These are phyloP conservation scores for Petrolisthes manimaculis DNA, from an alignment of 2,888 invertebrate genomes.

Conservation along the genomic window DNA sequence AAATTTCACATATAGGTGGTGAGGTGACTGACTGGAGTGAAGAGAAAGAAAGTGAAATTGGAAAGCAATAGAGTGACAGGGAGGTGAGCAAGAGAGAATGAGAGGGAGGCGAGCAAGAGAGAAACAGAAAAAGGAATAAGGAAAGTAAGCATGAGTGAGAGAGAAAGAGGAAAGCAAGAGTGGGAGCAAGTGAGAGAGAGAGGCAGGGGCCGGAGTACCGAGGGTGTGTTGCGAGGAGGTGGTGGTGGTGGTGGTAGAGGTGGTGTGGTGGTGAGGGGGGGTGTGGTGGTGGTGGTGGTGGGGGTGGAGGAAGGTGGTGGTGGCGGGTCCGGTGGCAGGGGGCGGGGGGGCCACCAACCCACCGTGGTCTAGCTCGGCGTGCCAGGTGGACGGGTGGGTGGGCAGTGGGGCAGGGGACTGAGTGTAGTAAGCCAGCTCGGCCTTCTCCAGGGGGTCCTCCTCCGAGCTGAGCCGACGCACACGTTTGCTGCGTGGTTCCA, in stretches of 20 bases:
- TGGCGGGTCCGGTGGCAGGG: slow-evolving; percentile 68
- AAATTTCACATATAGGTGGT: too few relatives aligned
- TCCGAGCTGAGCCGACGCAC: slow-evolving; percentile 74
- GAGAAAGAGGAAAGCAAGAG: background rate
- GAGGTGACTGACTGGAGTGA: too few relatives aligned
- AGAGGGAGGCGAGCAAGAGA: background rate
- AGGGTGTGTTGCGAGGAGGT: slow-evolving; percentile 60
- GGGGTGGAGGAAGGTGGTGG: slow-evolving; percentile 67
- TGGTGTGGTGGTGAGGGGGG: slow-evolving; percentile 49
- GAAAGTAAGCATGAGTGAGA: background rate
- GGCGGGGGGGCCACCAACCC: slow-evolving; percentile 67
- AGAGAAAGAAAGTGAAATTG: too few relatives aligned
- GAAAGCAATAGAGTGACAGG: too few relatives aligned
- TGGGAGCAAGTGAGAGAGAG: slow-evolving; percentile 37
- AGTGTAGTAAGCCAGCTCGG: slow-evolving; percentile 72
- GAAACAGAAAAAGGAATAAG: background rate
- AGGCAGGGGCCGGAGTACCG: slow-evolving; percentile 36
- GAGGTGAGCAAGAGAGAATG: background rate
- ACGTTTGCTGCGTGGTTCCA: slow-evolving; percentile 73
- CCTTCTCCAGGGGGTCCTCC: slow-evolving; percentile 70
- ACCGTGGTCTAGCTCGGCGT: slow-evolving; percentile 73
- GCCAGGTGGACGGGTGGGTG: slow-evolving; percentile 73
- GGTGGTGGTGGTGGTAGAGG: slow-evolving; percentile 48
- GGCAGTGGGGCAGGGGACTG: slow-evolving; percentile 73
- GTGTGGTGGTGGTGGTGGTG: slow-evolving; percentile 58